Evolutionary conservation across 2,888 invertebrate genomes (phyloP).

Genomic region (Ophion obscuratus): DNA sequence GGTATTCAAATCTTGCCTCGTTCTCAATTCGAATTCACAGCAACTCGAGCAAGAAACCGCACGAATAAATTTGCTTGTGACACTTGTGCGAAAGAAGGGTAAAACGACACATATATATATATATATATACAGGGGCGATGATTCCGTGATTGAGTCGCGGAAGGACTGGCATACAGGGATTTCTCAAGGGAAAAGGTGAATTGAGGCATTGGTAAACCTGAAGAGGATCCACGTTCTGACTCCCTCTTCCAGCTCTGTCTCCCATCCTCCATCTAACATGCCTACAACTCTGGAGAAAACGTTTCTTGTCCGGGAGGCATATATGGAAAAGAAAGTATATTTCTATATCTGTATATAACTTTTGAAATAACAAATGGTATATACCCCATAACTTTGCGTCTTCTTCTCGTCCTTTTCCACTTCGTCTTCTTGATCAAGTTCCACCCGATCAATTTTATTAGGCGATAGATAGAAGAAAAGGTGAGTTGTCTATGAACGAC

Average conservation of each 20-base stretch:
- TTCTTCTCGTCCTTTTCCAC: constrained; percentile 29
- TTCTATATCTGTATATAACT: constrained; percentile 1
- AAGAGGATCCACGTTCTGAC: constrained; percentile 29
- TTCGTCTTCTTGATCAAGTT: constrained; percentile 36
- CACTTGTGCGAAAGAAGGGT: constrained; percentile 1
- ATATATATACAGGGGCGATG: constrained; percentile 41
- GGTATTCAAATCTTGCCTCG: constrained; percentile 1
- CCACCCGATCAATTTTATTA: constrained; percentile 41
- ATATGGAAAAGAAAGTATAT: not conserved
- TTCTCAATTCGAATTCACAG: constrained; percentile 30
- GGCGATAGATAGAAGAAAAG: constrained; percentile 11
- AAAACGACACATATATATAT: constrained; percentile 21
- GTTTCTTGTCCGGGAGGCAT: constrained; percentile 23
- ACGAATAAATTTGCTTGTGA: constrained; percentile 29
- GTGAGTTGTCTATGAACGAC: no score
- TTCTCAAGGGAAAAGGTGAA: constrained; percentile 49
- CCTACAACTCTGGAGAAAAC: constrained; percentile 26
- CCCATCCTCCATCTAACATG: not conserved
- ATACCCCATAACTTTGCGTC: not conserved
- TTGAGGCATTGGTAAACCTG: constrained; percentile 48
- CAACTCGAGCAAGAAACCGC: constrained; percentile 19
- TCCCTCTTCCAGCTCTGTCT: constrained; percentile 1
- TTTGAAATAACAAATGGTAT: not conserved
- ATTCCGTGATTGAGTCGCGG: constrained; percentile 65
- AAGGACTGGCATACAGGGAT: constrained; percentile 37